phyloP scores from a whole-genome alignment of 2,797 vertebrate species.

The Galago senegalensis region DNA sequence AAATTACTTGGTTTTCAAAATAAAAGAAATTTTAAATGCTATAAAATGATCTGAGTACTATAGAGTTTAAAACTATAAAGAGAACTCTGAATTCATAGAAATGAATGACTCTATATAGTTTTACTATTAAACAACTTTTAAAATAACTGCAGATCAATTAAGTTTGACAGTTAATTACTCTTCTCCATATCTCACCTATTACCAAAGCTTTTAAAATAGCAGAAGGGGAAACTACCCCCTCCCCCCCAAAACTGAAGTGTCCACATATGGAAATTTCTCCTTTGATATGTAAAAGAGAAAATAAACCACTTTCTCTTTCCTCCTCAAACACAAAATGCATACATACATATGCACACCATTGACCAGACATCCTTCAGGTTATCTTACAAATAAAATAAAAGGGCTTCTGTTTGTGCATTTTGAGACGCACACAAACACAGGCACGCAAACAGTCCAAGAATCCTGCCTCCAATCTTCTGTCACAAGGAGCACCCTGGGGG shows the following conservation, averaged over 20 bases:
- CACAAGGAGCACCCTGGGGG: constrained; percentile 82
- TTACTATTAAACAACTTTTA: constrained; percentile 81
- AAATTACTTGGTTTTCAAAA: constrained; percentile 60
- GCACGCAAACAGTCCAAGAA: constrained; percentile 4
- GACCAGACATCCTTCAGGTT: constrained; percentile 53
- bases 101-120: constrained; percentile 62
- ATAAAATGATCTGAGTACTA: constrained; percentile 73
- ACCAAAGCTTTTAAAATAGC: constrained; percentile 72
- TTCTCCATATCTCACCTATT: constrained; percentile 66
- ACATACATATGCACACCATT: background rate
- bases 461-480: constrained; percentile 85
- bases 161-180: constrained; percentile 37
- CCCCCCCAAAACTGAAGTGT: constrained; percentile 5
- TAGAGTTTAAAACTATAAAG: constrained; percentile 76
- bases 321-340: constrained; percentile 41
- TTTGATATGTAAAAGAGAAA: constrained; percentile 72
- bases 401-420: constrained; percentile 55
- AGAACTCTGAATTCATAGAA: constrained; percentile 61
- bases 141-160: constrained; percentile 38
- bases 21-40: constrained; percentile 71
- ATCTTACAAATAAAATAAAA: constrained; percentile 81
- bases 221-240: background rate
- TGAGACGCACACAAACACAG: constrained; percentile 45
- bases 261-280: constrained; percentile 41
- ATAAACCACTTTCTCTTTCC: constrained; percentile 25